These are phyloP conservation scores for Drosophila paulistorum DNA, from an alignment of 1,140 invertebrate genomes.

Conservation along the genomic window DNA sequence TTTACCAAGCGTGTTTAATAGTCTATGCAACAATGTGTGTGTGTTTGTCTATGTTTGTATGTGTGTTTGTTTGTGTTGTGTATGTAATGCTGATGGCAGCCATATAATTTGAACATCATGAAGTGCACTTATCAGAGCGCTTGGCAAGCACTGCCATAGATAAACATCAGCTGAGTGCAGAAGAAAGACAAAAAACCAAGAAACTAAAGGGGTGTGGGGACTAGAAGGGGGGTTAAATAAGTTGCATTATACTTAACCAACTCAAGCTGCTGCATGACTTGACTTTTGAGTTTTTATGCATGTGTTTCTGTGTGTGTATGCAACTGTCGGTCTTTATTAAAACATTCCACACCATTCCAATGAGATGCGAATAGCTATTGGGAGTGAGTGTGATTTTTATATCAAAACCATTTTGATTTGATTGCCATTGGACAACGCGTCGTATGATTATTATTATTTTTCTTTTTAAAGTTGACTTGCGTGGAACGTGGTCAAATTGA, in stretches of 20 bases:
- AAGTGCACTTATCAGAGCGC: constrained; percentile 73
- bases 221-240: constrained; percentile 26
- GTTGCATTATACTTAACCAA: constrained; percentile 48
- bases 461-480: constrained; percentile 19
- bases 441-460: constrained; percentile 77
- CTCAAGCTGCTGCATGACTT: constrained; percentile 30
- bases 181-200: constrained; percentile 11
- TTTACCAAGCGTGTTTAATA: constrained; percentile 59
- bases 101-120: constrained; percentile 79
- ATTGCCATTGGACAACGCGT: constrained; percentile 71
- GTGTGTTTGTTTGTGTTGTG: constrained; percentile 15
- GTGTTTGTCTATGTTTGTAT: background rate
- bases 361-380: background rate
- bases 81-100: constrained; percentile 73
- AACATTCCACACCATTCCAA: constrained; percentile 42
- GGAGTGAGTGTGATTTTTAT: constrained; percentile 40
- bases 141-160: constrained; percentile 70
- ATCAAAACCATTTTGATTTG: constrained; percentile 56
- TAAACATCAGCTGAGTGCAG: constrained; percentile 68
- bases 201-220: background rate
- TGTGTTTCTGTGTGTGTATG: too few species aligned
- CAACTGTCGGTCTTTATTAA: constrained; percentile 64
- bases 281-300: background rate
- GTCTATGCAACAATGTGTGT: constrained; percentile 69
- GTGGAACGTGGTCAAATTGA: constrained; percentile 60